Evolutionary conservation across 2,888 invertebrate species (phyloP), one percentile per base, ranked within the genome.

Genomic region (Rhaphigaster nebulosa): DNA sequence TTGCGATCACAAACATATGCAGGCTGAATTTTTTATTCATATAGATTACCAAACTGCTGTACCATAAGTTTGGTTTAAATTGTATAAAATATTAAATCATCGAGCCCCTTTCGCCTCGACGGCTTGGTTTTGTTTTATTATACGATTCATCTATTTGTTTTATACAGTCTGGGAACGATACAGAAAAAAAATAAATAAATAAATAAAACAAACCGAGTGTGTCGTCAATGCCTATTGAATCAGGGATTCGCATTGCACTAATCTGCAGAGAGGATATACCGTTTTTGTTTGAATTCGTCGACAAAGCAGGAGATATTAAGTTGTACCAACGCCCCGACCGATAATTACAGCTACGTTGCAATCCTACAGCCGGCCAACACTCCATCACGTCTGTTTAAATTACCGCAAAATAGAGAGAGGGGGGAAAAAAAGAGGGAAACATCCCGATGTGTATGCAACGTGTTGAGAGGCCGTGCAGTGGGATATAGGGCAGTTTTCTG

Each of bases 331-430:
- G 38, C 20, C 70, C 5, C 20, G 70, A 23, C 34, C 70, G 70
- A 76, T 76, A 76, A 76, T 76, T 76, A 76, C 70, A 34, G 38
- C 65, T 15, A 12, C 70, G 20, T 76, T 38, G 70, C 70, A 76
- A 38, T 10, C 70, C 70, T 76, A 20, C 70, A 6, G n/a, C n/a
- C n/a, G n/a, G n/a, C n/a, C n/a, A n/a, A n/a, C n/a, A n/a, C 70
- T 45, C 41, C 80, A 80, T 80, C 80, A 38, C 41, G 80, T 80
- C 84, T 84, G 84, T 84, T 41, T 41, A 84, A 84, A 84, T 84
- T 84, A 45, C 84, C 41, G 45, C 45, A 5, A 50, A 84, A 84
- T 84, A 50, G 45, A n/a, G n/a, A 23, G 45, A n/a, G 84, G 23
- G 45, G 10, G 84, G 23, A 15, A 50, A 45, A 84, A 84, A 23